Percentiles rank a stretch among this genome's conserved stretches.
These are phyloP conservation scores for Peromyscus nudipes DNA, from an alignment of 2,797 vertebrate species.

Conservation along the genomic window DNA sequence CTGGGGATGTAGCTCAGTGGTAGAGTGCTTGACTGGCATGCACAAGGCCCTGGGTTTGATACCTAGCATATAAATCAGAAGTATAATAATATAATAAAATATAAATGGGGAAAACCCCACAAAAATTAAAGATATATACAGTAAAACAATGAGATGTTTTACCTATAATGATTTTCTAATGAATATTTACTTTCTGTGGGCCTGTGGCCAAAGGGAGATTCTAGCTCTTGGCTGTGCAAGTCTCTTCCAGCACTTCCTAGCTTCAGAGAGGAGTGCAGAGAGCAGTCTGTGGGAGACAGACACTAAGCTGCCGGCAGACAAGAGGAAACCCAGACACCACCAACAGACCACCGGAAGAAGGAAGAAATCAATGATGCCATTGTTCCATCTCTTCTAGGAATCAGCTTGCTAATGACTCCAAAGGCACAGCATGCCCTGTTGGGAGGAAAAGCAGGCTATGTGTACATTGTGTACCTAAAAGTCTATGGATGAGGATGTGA, in stretches of 20 bases:
- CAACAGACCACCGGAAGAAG: not conserved
- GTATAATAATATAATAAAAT: not conserved
- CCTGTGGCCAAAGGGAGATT: not conserved
- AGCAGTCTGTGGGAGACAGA: not conserved
- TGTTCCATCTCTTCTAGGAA: not conserved
- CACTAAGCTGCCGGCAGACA: not conserved
- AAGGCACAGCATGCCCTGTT: not conserved
- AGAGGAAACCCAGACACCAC: not conserved
- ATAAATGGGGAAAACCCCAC: not conserved
- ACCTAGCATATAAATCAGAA: not conserved
- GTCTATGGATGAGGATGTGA: not conserved
- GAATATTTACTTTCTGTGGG: not conserved
- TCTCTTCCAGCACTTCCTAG: not conserved
- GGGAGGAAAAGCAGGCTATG: not conserved
- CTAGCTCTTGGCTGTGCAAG: not conserved
- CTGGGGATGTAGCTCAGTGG: not conserved
- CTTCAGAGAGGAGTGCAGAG: not conserved
- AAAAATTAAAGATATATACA: not conserved
- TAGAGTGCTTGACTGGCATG: not conserved
- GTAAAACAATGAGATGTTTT: not conserved
- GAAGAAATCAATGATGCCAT: not conserved
- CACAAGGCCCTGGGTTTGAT: not conserved
- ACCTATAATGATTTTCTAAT: not conserved
- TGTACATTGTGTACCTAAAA: not conserved
- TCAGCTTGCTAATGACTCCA: not conserved